Evolutionary conservation across 2,888 invertebrate species (phyloP).

Genomic region (Thymelicus sylvestris): DNA sequence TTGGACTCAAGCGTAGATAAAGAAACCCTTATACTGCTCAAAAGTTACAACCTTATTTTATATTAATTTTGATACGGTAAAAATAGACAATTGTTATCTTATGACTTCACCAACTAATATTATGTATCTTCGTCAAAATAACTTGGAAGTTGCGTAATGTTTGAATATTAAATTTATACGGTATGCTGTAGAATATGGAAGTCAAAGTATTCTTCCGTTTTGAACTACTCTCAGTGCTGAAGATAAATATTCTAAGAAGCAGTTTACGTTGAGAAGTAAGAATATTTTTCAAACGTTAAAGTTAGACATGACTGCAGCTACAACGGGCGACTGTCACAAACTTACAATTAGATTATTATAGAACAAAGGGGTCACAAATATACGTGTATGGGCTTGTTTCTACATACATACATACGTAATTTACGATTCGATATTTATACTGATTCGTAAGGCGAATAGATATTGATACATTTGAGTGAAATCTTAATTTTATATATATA

Average conservation of each 20-base stretch:
- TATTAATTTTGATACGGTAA: too few species aligned
- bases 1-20: too few species aligned
- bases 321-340: conserved; percentile 10
- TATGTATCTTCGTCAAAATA: neutral
- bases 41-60: too few species aligned
- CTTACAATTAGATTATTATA: too few species aligned
- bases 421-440: too few species aligned
- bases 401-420: too few species aligned
- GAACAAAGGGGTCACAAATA: too few species aligned
- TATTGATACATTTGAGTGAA: too few species aligned
- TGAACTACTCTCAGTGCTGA: conserved; percentile 10
- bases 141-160: neutral
- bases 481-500: too few species aligned
- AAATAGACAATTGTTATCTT: neutral
- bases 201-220: conserved; percentile 13
- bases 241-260: conserved; percentile 26
- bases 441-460: too few species aligned
- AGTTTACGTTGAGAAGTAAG: conserved; percentile 5
- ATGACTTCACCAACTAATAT: neutral
- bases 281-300: conserved; percentile 22
- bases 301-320: conserved; percentile 7
- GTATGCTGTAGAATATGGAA: conserved; percentile 7
- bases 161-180: conserved; percentile 7
- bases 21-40: too few species aligned
- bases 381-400: too few species aligned